Percentiles rank a stretch among this genome's conserved stretches.
phyloP scores from a whole-genome alignment of 64 coral and sea anemone genomes.

The Pocillopora damicornis region DNA sequence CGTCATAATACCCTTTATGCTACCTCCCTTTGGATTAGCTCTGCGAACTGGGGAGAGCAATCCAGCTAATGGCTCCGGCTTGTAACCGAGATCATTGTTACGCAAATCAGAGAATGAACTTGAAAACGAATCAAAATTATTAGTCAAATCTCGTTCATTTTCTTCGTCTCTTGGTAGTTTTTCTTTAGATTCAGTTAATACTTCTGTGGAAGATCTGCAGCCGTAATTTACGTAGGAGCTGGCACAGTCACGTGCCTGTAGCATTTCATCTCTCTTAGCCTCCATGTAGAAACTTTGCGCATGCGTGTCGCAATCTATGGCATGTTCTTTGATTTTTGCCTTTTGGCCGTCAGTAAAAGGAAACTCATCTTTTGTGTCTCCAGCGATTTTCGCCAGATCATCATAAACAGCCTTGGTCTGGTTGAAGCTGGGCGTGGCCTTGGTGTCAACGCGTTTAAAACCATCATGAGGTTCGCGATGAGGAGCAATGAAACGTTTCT shows the following conservation, averaged over 20 bases:
- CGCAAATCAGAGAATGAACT: neutral
- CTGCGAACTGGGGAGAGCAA: conserved; percentile 16
- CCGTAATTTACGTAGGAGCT: conserved; percentile 10
- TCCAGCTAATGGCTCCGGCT: conserved; percentile 15
- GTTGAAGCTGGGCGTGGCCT: neutral
- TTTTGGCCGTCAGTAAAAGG: neutral
- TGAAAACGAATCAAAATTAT: neutral
- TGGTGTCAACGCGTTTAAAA: neutral
- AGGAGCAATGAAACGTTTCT: neutral
- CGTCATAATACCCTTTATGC: neutral
- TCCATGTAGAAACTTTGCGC: conserved; percentile 6
- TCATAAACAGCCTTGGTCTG: neutral
- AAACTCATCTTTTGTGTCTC: neutral
- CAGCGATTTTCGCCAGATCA: neutral
- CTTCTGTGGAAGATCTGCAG: conserved; percentile 3
- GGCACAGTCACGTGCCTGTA: neutral
- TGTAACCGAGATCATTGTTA: neutral
- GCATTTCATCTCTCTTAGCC: neutral
- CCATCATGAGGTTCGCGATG: neutral
- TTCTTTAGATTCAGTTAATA: neutral
- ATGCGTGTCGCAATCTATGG: neutral
- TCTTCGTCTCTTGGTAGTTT: no score
- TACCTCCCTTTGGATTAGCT: neutral
- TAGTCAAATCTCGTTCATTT: neutral
- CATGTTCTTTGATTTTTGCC: neutral